Evolutionary conservation across 1,140 invertebrate species (phyloP).

Genomic region (Laupala kohalensis): DNA sequence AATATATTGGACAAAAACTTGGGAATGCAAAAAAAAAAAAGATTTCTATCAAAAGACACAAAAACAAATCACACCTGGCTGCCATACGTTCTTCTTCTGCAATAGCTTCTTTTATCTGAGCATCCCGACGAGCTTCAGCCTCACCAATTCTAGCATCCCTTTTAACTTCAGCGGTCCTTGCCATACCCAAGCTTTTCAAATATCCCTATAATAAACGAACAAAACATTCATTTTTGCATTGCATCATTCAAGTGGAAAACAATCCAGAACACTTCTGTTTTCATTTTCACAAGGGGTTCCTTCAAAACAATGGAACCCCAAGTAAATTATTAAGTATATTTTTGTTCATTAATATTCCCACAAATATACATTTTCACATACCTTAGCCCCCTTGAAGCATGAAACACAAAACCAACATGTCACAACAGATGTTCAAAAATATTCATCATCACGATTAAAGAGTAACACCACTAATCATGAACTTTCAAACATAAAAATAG

Average conservation of each 20-base stretch:
- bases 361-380: constrained; percentile 21
- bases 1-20: too few relatives aligned
- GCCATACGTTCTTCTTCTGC: constrained; percentile 95
- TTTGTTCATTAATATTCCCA: neutral
- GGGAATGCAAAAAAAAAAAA: too few relatives aligned
- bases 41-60: too few relatives aligned
- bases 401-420: constrained; percentile 18
- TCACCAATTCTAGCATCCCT: constrained; percentile 91
- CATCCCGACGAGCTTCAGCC: constrained; percentile 80
- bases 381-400: constrained; percentile 36
- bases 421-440: neutral
- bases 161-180: constrained; percentile 91
- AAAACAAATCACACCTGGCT: too few relatives aligned
- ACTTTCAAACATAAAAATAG: too few relatives aligned
- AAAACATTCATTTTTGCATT: too few relatives aligned
- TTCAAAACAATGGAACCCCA: too few relatives aligned
- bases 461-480: too few relatives aligned
- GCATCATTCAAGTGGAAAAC: too few relatives aligned
- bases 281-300: too few relatives aligned
- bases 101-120: constrained; percentile 83
- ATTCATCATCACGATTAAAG: too few relatives aligned
- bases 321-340: neutral
- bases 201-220: constrained; percentile 76
- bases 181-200: constrained; percentile 87
- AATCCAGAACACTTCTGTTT: too few relatives aligned